These are phyloP conservation scores for Hylaea fasciaria DNA, from an alignment of 2,888 invertebrate genomes.

Conservation along the genomic window DNA sequence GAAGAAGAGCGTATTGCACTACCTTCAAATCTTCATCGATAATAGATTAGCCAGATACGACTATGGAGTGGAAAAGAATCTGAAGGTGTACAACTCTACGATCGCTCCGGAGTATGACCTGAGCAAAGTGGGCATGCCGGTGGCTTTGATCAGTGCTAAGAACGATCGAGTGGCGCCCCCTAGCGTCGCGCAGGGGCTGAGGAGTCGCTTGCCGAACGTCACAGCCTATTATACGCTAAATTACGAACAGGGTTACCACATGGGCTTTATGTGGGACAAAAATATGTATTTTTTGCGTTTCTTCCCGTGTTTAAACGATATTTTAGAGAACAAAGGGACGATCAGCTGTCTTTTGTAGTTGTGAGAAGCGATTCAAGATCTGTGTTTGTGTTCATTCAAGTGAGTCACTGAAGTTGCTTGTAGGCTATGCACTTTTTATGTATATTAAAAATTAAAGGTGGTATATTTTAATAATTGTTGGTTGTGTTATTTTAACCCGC, in stretches of 20 bases:
- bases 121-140: slow-evolving; percentile 29
- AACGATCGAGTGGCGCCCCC: slow-evolving; percentile 47
- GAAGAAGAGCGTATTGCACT: slow-evolving; percentile 35
- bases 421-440: too few species aligned
- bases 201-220: slow-evolving; percentile 45
- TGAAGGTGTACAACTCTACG: slow-evolving; percentile 36
- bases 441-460: too few species aligned
- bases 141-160: slow-evolving; percentile 41
- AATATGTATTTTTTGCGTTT: slow-evolving; percentile 39
- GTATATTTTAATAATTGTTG: too few species aligned
- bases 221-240: slow-evolving; percentile 41
- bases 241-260: slow-evolving; percentile 43
- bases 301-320: slow-evolving; percentile 40
- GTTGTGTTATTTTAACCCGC: too few species aligned
- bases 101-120: slow-evolving; percentile 41
- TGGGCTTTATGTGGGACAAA: slow-evolving; percentile 49
- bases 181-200: slow-evolving; percentile 42
- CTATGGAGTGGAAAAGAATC: slow-evolving; percentile 41
- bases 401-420: not conserved
- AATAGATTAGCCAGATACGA: slow-evolving; percentile 43
- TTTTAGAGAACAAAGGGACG: slow-evolving; percentile 1
- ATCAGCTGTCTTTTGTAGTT: not conserved
- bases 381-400: too few species aligned
- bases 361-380: not conserved
- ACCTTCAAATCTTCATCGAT: slow-evolving; percentile 23